phyloP scores from a whole-genome alignment of 2,888 invertebrate species.

The Pomacea canaliculata region DNA sequence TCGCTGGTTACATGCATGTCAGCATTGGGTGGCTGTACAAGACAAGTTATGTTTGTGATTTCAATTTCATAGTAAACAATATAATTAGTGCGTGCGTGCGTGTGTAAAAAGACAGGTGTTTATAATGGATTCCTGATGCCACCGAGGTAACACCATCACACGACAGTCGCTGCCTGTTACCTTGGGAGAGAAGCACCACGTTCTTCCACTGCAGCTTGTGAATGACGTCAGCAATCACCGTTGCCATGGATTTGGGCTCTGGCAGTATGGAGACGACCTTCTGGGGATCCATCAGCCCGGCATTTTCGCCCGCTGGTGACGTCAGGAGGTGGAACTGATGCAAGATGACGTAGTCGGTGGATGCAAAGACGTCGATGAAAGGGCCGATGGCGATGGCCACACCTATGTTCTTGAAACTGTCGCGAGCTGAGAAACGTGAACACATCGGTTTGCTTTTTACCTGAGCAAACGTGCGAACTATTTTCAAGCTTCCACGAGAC shows the following conservation, averaged over 20 bases:
- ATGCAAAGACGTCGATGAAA: constrained; percentile 60
- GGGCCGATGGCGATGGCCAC: constrained; percentile 59
- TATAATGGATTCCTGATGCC: too few species aligned
- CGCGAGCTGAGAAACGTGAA: constrained; percentile 42
- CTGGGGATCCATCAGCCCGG: constrained; percentile 40
- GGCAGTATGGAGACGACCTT: constrained; percentile 55
- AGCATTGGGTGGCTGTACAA: too few species aligned
- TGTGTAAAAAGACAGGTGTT: too few species aligned
- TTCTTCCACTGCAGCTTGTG: constrained; percentile 47
- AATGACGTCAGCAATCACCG: constrained; percentile 50
- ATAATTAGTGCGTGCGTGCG: too few species aligned
- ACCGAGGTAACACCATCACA: too few species aligned
- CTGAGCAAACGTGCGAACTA: neutral
- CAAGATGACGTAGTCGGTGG: constrained; percentile 58
- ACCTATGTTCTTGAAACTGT: constrained; percentile 39
- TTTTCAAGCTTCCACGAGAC: neutral
- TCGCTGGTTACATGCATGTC: too few species aligned
- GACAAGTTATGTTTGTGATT: too few species aligned
- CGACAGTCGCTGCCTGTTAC: constrained; percentile 28
- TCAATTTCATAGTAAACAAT: too few species aligned
- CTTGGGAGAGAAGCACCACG: constrained; percentile 59
- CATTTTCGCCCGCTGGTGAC: constrained; percentile 43
- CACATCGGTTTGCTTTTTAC: neutral
- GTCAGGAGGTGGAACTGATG: constrained; percentile 56
- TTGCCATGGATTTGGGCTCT: constrained; percentile 49